Conservation (phyloP, 1,140 invertebrate genomes). For the Cydia pomonella region DNA sequence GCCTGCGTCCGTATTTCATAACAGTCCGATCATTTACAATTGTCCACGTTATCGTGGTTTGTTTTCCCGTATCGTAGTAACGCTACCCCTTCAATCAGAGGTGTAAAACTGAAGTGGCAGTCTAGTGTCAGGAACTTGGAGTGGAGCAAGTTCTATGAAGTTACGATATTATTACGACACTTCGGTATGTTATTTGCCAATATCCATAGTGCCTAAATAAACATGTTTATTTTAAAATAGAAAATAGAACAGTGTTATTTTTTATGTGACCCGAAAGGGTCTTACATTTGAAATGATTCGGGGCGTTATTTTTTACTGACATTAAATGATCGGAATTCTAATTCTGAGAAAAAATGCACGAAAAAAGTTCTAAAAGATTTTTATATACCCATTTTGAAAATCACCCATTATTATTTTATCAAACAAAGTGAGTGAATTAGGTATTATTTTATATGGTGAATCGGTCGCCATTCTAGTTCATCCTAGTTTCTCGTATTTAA, state of each 20-base stretch:
- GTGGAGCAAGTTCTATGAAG: conserved; percentile 55
- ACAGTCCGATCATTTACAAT: conserved; percentile 43
- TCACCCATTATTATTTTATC: no score
- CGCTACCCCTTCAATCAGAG: conserved; percentile 43
- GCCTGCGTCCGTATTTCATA: conserved; percentile 33
- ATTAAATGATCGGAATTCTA: no score
- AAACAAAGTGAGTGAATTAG: no score
- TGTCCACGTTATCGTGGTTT: conserved; percentile 43
- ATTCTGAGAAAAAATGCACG: no score
- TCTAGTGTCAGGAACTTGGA: background rate
- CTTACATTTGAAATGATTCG: no score
- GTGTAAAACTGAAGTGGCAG: background rate
- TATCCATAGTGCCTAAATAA: background rate
- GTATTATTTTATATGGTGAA: background rate
- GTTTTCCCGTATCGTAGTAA: conserved; percentile 49
- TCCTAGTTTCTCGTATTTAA: conserved; percentile 7
- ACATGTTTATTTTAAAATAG: no score
- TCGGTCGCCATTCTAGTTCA: background rate
- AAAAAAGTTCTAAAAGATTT: no score
- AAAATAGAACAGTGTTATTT: no score
- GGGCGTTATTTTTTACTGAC: no score
- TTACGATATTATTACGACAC: conserved; percentile 73
- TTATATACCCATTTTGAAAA: no score
- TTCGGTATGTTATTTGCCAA: conserved; percentile 52
- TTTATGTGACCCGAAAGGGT: no score